A percentile compares a stretch with the other conserved stretches of the same genome.
Evolutionary conservation across 2,113 vertebrate species (phyloP).

Genomic region (Pimephales promelas): DNA sequence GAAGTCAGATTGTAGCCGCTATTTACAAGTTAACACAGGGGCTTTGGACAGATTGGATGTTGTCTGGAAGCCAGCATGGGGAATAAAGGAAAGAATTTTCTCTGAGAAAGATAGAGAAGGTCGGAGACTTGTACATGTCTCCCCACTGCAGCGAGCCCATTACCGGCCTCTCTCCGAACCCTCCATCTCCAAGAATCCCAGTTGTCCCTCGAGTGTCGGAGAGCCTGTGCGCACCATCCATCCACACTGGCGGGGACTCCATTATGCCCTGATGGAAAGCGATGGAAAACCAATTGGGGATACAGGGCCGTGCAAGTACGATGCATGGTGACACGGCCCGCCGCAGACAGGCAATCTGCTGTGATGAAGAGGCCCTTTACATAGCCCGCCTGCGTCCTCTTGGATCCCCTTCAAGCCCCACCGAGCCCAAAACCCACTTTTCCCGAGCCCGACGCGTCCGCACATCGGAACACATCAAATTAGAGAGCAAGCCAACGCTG

Average conservation of each 20-base stretch:
- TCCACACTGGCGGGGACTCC: slow-evolving; percentile 70
- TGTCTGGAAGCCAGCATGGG: not conserved
- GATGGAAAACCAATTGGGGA: slow-evolving; percentile 72
- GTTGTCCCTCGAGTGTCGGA: slow-evolving; percentile 57
- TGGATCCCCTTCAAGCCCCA: slow-evolving; percentile 73
- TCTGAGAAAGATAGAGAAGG: slow-evolving; percentile 14
- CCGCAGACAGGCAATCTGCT: slow-evolving; percentile 75
- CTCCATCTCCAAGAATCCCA: slow-evolving; percentile 52
- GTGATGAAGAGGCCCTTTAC: slow-evolving; percentile 72
- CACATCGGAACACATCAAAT: slow-evolving; percentile 42
- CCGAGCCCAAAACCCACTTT: slow-evolving; percentile 46
- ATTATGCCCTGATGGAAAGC: slow-evolving; percentile 71
- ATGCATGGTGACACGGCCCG: slow-evolving; percentile 60
- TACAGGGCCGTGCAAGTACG: slow-evolving; percentile 60
- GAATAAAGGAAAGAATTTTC: slow-evolving; percentile 7
- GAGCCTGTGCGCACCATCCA: slow-evolving; percentile 62
- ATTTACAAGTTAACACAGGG: slow-evolving; percentile 10
- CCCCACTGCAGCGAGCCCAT: slow-evolving; percentile 53
- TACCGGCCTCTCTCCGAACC: slow-evolving; percentile 58
- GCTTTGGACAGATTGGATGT: slow-evolving; percentile 19
- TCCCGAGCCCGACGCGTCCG: not conserved
- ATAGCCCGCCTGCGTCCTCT: slow-evolving; percentile 62
- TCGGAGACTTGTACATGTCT: slow-evolving; percentile 15
- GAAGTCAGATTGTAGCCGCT: not conserved
- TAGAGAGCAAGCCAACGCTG: slow-evolving; percentile 19